These are phyloP conservation scores for Dendrocincla tyrannina DNA, from an alignment of 2,797 vertebrate genomes.

Conservation along the genomic window DNA sequence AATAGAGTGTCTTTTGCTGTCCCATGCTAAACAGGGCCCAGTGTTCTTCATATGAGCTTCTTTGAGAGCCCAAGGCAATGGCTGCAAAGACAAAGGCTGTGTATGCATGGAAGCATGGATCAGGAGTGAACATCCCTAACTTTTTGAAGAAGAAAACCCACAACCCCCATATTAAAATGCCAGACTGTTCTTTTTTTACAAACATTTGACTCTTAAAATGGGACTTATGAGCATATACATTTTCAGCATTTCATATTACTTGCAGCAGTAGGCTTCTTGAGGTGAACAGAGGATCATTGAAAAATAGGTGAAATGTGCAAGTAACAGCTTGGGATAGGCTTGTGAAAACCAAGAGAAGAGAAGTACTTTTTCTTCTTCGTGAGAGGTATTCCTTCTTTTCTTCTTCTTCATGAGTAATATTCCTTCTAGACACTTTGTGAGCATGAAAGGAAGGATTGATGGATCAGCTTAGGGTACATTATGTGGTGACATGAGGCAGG, in stretches of 20 bases:
- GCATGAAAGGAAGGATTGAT: background rate
- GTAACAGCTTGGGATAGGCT: background rate
- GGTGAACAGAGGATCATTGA: background rate
- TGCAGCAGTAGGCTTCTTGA: background rate
- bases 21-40: accelerated
- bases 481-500: background rate
- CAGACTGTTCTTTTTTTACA: background rate
- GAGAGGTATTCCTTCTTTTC: background rate
- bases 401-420: background rate
- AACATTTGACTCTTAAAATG: background rate
- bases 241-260: background rate
- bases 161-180: background rate
- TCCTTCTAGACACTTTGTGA: background rate
- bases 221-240: accelerated
- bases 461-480: background rate
- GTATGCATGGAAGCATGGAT: background rate
- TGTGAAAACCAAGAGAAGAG: background rate
- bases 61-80: background rate
- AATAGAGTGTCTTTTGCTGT: background rate
- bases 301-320: background rate
- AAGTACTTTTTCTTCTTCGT: background rate
- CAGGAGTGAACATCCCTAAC: background rate
- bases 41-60: accelerated
- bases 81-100: background rate
- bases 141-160: accelerated